Base-by-base conservation (phyloP, 2,888 invertebrate genomes). In the Achlya flavicornis region DNA sequence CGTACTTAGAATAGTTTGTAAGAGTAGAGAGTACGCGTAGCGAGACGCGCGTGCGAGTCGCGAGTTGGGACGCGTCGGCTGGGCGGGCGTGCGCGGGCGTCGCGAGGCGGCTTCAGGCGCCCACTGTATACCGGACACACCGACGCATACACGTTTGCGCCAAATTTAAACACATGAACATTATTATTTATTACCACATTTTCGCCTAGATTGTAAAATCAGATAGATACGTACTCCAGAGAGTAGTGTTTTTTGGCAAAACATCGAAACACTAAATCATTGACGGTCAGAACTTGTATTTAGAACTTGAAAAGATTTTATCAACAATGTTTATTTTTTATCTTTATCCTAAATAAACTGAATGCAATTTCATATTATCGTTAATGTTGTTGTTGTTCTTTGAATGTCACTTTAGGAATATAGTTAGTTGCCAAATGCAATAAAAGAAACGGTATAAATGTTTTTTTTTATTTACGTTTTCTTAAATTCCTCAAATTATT, bases 111-210 rank as follows among this genome's bases (percentile, higher is more conserved):
- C 69, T 77, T 76, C 78, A 76, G 67, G 70, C 70, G 78, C 78
- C 76, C 81, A 88, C 88, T 88, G 88, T 75, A 69, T 65, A 58
- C 16, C 64, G 63, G 67, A 66, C 70, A 69, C 66, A 61, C 67
- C 70, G 66, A 70, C 78, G 75, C 77, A 75, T 73, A 62, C 73
- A 71, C 69, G 74, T 74, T 75, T 73, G 69, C 69, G 75, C 83
- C 81, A 76, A 80, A 85, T 77, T 82, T 84, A 86, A 85, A 81
- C 80, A 63, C 77, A 77, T 73, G 81, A 85, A 83, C 85, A 84
- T 86, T 90, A 88, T 91, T 87, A 91, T 92, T 91, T 91, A 91
- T 90, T 87, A 84, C 80, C 73, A 86, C 81, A 85, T 86, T 86
- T 88, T 87, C 83, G 79, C 68, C 77, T 83, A 81, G 80, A 84